Percentiles rank a stretch among this genome's conserved stretches.
phyloP scores from a whole-genome alignment of 2,888 invertebrate genomes.

The Ommatoiulus sabulosus region DNA sequence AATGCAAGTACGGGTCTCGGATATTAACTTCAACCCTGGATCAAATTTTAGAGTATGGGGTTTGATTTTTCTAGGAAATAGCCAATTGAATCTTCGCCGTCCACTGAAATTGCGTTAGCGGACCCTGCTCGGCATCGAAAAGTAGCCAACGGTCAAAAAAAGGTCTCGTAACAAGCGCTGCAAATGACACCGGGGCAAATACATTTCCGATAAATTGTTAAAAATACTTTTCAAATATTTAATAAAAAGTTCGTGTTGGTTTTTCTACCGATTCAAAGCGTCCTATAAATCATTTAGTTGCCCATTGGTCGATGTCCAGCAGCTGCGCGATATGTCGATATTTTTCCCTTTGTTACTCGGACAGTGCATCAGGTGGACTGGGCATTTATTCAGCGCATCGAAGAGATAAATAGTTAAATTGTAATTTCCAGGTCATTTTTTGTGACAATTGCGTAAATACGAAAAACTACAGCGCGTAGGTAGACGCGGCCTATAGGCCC shows the following conservation, averaged over 20 bases:
- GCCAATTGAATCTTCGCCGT: background rate
- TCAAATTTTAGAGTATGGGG: background rate
- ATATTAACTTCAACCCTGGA: background rate
- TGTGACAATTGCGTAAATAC: background rate
- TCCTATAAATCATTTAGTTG: background rate
- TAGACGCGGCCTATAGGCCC: background rate
- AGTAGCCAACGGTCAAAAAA: background rate
- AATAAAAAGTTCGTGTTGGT: background rate
- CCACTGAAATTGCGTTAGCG: background rate
- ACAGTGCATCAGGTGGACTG: background rate
- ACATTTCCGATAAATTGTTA: background rate
- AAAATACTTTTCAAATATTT: background rate
- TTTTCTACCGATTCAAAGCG: background rate
- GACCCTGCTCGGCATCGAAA: background rate
- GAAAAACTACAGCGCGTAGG: background rate
- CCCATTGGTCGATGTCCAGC: background rate
- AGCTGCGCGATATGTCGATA: background rate
- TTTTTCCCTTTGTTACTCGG: background rate
- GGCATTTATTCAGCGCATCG: background rate
- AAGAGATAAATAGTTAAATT: constrained; percentile 24
- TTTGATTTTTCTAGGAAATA: background rate
- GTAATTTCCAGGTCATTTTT: background rate
- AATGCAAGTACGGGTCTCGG: background rate
- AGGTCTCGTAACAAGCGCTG: background rate
- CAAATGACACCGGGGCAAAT: background rate